phyloP scores from a whole-genome alignment of 2,888 invertebrate genomes.

The Drosophila picticornis region DNA sequence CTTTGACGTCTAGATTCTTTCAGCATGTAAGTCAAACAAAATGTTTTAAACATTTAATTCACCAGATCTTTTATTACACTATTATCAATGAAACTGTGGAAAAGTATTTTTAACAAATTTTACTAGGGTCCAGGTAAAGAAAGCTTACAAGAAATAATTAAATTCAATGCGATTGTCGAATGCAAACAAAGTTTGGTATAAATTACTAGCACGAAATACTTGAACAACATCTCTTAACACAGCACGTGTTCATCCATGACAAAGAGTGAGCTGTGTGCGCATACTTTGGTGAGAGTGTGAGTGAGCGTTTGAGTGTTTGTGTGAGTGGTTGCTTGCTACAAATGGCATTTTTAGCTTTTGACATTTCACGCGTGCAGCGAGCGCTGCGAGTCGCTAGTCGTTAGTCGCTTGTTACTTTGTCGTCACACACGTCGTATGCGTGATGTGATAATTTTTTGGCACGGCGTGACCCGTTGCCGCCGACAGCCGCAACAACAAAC shows the following conservation, averaged over 20 bases:
- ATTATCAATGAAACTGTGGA: neutral
- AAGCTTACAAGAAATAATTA: neutral
- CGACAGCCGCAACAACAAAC: neutral
- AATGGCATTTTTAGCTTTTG: conserved; percentile 81
- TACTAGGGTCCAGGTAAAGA: no score
- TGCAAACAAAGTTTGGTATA: neutral
- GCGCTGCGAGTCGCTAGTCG: conserved; percentile 17
- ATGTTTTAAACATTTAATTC: neutral
- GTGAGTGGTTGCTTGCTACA: conserved; percentile 32
- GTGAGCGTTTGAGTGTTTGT: neutral
- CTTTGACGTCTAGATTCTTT: neutral
- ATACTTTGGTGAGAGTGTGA: conserved; percentile 1
- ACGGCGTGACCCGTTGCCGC: conserved; percentile 51
- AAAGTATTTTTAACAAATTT: neutral
- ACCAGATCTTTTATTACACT: neutral
- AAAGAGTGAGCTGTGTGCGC: neutral
- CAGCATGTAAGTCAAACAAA: neutral
- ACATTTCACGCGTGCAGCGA: conserved; percentile 77
- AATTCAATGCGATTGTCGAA: neutral
- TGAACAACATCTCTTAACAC: conserved; percentile 3
- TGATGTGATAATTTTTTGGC: conserved; percentile 80
- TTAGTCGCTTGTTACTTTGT: conserved; percentile 7
- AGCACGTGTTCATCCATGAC: conserved; percentile 20
- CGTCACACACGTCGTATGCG: conserved; percentile 76
- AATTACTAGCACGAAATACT: conserved; percentile 2